These are phyloP conservation scores for Vanessa tameamea DNA, from an alignment of 1,140 invertebrate genomes.

Conservation along the genomic window DNA sequence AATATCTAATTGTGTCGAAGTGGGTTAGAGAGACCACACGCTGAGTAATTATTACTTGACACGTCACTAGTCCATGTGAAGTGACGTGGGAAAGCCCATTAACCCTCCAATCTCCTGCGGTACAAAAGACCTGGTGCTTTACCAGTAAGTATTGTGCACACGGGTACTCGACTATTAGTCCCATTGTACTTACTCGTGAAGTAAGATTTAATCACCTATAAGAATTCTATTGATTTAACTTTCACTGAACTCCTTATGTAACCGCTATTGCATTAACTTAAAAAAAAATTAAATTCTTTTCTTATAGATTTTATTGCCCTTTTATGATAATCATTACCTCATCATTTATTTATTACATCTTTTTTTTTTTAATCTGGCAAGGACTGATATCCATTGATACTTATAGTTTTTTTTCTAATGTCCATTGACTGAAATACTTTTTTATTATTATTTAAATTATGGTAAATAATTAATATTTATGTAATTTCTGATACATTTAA, in stretches of 20 bases:
- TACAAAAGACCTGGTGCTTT: slow-evolving; percentile 10
- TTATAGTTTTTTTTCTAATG: too few species aligned
- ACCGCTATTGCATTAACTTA: neutral
- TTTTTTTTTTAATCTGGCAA: too few species aligned
- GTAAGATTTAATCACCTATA: slow-evolving; percentile 25
- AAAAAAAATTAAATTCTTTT: neutral
- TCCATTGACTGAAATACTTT: too few species aligned
- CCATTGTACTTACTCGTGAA: slow-evolving; percentile 18
- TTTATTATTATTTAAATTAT: too few species aligned
- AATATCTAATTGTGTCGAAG: slow-evolving; percentile 5
- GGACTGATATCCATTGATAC: too few species aligned
- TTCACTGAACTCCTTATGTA: slow-evolving; percentile 23
- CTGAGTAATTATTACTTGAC: slow-evolving; percentile 50
- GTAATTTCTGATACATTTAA: too few species aligned
- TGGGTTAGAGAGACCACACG: slow-evolving; percentile 47
- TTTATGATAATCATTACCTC: neutral
- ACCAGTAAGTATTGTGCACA: slow-evolving; percentile 11
- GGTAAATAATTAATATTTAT: too few species aligned
- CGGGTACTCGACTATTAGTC: slow-evolving; percentile 1
- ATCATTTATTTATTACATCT: neutral
- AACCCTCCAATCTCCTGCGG: slow-evolving; percentile 37
- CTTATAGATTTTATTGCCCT: neutral
- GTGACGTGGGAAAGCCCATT: slow-evolving; percentile 48
- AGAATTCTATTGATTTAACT: slow-evolving; percentile 25
- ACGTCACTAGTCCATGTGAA: slow-evolving; percentile 37